These are phyloP conservation scores for Melanotaenia pygmaea DNA, from an alignment of 2,797 vertebrate species.

Conservation along the genomic window DNA sequence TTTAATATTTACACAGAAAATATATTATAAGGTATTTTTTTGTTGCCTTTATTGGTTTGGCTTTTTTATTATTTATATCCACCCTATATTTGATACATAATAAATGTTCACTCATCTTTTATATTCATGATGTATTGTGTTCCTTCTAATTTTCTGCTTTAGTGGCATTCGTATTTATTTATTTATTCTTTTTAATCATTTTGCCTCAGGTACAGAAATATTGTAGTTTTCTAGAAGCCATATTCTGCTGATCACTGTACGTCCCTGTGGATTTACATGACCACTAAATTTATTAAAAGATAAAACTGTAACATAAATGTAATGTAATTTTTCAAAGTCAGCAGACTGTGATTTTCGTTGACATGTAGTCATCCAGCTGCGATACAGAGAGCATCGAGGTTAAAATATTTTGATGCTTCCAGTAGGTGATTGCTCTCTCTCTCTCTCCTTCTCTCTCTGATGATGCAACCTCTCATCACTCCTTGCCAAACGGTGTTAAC, in stretches of 20 bases:
- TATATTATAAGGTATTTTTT: constrained; percentile 8
- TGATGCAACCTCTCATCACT: constrained; percentile 75
- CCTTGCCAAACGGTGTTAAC: constrained; percentile 71
- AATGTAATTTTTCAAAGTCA: constrained; percentile 55
- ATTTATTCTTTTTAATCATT: constrained; percentile 11
- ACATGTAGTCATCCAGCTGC: constrained; percentile 43
- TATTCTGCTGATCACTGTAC: neutral
- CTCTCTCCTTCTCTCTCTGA: constrained; percentile 40
- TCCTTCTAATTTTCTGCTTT: neutral
- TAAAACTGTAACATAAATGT: constrained; percentile 15
- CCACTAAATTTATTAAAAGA: constrained; percentile 19
- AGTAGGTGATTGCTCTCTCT: constrained; percentile 64
- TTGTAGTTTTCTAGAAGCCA: neutral
- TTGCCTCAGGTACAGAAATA: neutral
- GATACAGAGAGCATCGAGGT: constrained; percentile 66
- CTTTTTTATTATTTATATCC: constrained; percentile 18
- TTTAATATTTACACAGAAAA: constrained; percentile 32
- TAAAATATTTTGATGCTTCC: constrained; percentile 70
- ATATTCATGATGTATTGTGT: constrained; percentile 16
- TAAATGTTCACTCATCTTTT: constrained; percentile 12
- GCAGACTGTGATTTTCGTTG: constrained; percentile 33
- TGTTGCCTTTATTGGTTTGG: constrained; percentile 1
- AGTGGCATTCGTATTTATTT: constrained; percentile 2
- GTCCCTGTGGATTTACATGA: constrained; percentile 7
- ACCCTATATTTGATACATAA: constrained; percentile 10